Conservation (phyloP, 1,140 invertebrate genomes). For the Octopus sinensis region DNA sequence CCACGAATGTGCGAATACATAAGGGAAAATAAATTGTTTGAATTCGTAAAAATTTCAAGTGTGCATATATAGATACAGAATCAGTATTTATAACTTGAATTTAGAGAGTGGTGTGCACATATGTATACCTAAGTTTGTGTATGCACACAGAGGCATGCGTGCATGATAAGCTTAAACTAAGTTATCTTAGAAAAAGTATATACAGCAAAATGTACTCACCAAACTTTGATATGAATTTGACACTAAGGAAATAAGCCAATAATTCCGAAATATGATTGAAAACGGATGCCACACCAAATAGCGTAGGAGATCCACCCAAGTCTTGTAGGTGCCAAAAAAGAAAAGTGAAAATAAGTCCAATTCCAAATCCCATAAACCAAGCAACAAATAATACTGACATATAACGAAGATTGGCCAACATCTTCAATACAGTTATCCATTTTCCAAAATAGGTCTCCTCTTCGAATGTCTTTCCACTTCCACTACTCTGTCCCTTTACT, state of each 20-base stretch:
- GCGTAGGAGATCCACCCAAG: slow-evolving; percentile 90
- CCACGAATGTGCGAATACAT: too few species aligned
- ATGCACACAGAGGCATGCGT: too few species aligned
- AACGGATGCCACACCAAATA: slow-evolving; percentile 96
- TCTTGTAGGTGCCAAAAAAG: slow-evolving; percentile 98
- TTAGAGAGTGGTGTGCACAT: too few species aligned
- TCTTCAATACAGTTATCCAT: slow-evolving; percentile 49
- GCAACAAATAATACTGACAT: slow-evolving; percentile 86
- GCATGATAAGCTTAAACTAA: too few species aligned
- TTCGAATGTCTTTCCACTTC: neutral
- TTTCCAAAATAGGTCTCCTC: slow-evolving; percentile 47
- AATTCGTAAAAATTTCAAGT: neutral
- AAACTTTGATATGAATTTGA: slow-evolving; percentile 72
- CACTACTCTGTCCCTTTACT: slow-evolving; percentile 33
- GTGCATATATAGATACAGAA: too few species aligned
- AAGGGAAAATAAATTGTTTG: too few species aligned
- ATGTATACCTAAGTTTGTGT: too few species aligned
- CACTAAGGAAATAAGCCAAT: slow-evolving; percentile 96
- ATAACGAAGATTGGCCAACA: slow-evolving; percentile 46
- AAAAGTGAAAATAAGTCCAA: slow-evolving; percentile 97
- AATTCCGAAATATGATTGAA: slow-evolving; percentile 99
- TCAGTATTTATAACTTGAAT: too few species aligned
- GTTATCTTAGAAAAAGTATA: too few species aligned
- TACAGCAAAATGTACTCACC: slow-evolving; percentile 38
- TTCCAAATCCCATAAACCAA: slow-evolving; percentile 99